phyloP scores from a whole-genome alignment of 2,113 vertebrate genomes.

The Solenodon paradoxus region DNA sequence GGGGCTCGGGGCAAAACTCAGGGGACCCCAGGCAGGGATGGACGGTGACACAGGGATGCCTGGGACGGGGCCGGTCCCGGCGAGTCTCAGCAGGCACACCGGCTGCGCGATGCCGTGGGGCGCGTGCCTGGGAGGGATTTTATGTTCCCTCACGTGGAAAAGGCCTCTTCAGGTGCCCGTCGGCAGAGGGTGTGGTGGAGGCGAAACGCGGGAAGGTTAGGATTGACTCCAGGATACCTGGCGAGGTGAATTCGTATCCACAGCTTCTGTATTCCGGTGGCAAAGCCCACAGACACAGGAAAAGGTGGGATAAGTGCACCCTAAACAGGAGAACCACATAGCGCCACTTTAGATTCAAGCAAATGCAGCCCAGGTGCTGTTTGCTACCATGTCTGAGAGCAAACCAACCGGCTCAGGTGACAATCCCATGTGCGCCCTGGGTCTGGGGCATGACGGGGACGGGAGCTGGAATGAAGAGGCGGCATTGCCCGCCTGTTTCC shows the following conservation, averaged over 20 bases:
- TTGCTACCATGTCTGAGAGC: too few relatives aligned
- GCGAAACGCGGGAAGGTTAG: accelerated
- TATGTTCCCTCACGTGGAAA: accelerated
- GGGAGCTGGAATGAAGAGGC: neutral
- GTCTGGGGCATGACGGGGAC: accelerated
- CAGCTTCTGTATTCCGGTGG: neutral
- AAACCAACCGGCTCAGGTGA: too few relatives aligned
- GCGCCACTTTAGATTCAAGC: too few relatives aligned
- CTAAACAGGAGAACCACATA: too few relatives aligned
- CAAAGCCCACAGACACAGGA: neutral
- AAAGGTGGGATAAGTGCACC: neutral
- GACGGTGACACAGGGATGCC: too few relatives aligned
- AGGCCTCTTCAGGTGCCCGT: accelerated
- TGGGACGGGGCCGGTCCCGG: too few relatives aligned
- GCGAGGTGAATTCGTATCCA: neutral
- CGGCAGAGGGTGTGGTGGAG: accelerated
- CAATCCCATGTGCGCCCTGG: too few relatives aligned
- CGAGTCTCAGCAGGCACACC: accelerated
- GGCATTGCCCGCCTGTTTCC: too few relatives aligned
- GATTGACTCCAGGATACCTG: neutral
- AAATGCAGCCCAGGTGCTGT: too few relatives aligned
- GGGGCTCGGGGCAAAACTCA: too few relatives aligned
- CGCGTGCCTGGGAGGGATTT: too few relatives aligned
- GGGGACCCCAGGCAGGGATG: too few relatives aligned
- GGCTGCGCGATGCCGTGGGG: neutral